Percentiles rank a stretch among this genome's conserved stretches.
Conservation (phyloP, 2,113 vertebrate species). For the Marmota monax region DNA sequence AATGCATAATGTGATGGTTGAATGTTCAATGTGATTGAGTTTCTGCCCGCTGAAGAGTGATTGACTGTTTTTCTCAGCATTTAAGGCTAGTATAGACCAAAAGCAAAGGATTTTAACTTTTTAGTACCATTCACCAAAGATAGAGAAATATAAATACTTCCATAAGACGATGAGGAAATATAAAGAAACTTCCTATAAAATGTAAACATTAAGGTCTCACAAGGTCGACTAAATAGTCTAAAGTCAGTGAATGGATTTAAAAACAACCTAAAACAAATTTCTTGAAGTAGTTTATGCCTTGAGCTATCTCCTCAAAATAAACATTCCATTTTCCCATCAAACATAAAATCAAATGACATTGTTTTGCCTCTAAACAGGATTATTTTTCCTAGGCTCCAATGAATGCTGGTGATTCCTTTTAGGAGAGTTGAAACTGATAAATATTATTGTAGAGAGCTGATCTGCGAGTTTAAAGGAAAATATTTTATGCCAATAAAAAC, state of each 20-base stretch:
- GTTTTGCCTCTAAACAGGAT: slow-evolving; percentile 78
- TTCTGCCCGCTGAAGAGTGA: slow-evolving; percentile 52
- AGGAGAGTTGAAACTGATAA: slow-evolving; percentile 70
- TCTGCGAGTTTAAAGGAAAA: slow-evolving; percentile 73
- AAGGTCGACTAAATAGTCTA: not conserved
- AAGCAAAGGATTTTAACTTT: slow-evolving; percentile 41
- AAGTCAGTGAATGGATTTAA: slow-evolving; percentile 62
- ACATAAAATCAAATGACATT: slow-evolving; percentile 69
- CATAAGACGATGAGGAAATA: slow-evolving; percentile 56
- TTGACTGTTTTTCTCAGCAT: slow-evolving; percentile 42
- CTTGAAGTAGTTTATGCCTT: slow-evolving; percentile 54
- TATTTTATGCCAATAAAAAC: slow-evolving; percentile 67
- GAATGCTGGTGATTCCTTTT: slow-evolving; percentile 71
- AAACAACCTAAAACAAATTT: slow-evolving; percentile 70
- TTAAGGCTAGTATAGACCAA: slow-evolving; percentile 56
- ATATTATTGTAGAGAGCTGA: slow-evolving; percentile 76
- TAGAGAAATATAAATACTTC: slow-evolving; percentile 42
- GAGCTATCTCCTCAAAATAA: slow-evolving; percentile 71
- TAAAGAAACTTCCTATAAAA: slow-evolving; percentile 47
- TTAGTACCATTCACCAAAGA: slow-evolving; percentile 43
- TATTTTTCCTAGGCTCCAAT: slow-evolving; percentile 63
- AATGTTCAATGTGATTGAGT: slow-evolving; percentile 25
- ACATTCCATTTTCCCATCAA: slow-evolving; percentile 73
- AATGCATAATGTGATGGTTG: slow-evolving; percentile 72
- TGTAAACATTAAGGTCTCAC: slow-evolving; percentile 55